Base-by-base conservation (phyloP, 2,888 invertebrate genomes). In the Spilarctia lutea region DNA sequence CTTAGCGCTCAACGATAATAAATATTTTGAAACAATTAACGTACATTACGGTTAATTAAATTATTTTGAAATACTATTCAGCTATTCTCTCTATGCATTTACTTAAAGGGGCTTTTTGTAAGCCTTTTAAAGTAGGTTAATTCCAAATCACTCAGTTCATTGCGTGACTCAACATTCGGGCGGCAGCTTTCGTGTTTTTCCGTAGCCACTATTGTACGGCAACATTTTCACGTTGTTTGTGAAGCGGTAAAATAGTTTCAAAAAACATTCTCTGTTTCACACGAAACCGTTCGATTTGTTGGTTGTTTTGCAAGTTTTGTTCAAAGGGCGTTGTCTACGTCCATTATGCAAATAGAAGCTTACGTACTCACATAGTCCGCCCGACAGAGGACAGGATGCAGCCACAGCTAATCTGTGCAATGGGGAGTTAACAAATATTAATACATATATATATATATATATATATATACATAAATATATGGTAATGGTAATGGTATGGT, bases 271-370 rank as follows among this genome's bases (percentile, higher is more conserved):
- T 84, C 82, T 81, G 81, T 86, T 86, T 85, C 80, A 80, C 79
- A 82, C 83, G 81, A 83, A 84, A 84, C 76, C 78, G 84, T 90
- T 89, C 88, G 88, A 90, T 90, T 87, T 88, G 89, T 84, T 81
- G 83, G 85, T 86, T 87, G 88, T 84, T 89, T 89, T 86, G 86
- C 88, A 87, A 88, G 86, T 87, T 91, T 86, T 86, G 88, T 83
- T 82, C 83, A 85, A 87, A 87, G 88, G 88, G 87, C 90, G 88
- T 89, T 90, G 90, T 88, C 89, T 85, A 82, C 86, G 89, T 91
- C 91, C 91, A 94, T 94, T 94, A 95, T 94, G 93, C 90, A 94
- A 94, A 95, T 94, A 89, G 88, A 91, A 91, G 89, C 88, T 91
- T 82, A 42, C 65, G 65, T 80, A 94, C 93, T 93, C 91, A 87